Evolutionary conservation across 2,797 vertebrate species (phyloP).

Genomic region (Iguana delicatissima): DNA sequence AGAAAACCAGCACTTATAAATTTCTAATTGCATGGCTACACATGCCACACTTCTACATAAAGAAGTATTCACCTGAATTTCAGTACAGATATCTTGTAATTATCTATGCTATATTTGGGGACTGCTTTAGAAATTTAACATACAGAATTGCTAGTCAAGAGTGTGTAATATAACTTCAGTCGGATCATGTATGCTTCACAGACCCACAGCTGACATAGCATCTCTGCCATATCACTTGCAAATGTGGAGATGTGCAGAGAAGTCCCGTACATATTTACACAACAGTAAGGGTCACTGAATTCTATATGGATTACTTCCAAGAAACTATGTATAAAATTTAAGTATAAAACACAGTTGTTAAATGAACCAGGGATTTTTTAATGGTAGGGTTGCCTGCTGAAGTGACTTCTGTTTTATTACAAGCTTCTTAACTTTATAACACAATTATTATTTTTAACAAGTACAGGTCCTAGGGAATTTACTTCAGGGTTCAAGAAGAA

Average conservation of each 20-base stretch:
- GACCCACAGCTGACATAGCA: background rate
- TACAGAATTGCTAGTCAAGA: background rate
- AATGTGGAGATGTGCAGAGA: background rate
- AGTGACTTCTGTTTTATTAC: background rate
- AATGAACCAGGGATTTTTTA: slow-evolving; percentile 9
- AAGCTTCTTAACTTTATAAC: background rate
- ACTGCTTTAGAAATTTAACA: slow-evolving; percentile 53
- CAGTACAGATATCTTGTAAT: slow-evolving; percentile 54
- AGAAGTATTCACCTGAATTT: slow-evolving; percentile 54
- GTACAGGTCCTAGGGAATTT: background rate
- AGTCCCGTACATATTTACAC: background rate
- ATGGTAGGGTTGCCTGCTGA: background rate
- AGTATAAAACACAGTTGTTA: background rate
- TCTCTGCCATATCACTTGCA: background rate
- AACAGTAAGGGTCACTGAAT: background rate
- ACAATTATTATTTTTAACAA: background rate
- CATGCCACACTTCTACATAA: slow-evolving; percentile 48
- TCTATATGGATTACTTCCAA: background rate
- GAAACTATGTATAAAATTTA: background rate
- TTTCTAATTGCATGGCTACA: slow-evolving; percentile 53
- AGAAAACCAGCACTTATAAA: slow-evolving; percentile 32
- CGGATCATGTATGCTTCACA: background rate
- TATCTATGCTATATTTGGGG: slow-evolving; percentile 51
- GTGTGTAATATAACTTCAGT: slow-evolving; percentile 6
- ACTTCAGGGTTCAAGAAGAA: background rate